Conservation (phyloP, 2,797 vertebrate genomes). For the Paratrypauchen microcephalus region DNA sequence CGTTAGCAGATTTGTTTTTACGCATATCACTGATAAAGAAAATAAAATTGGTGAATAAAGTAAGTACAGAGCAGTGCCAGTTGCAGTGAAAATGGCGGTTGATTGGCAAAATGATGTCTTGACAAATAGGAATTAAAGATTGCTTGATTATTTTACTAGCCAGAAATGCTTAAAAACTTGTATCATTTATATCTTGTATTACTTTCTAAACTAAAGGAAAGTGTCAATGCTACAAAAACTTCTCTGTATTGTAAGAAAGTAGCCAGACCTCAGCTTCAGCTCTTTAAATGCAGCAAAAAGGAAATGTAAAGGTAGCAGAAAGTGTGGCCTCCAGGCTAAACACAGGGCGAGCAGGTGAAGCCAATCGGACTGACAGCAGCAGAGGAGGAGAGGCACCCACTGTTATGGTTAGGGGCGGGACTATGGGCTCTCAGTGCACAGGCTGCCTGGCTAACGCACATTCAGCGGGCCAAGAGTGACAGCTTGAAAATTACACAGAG, state of each 20-base stretch:
- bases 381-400: neutral
- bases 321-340: slow-evolving; percentile 2
- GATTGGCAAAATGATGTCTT: too few species aligned
- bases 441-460: neutral
- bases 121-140: too few species aligned
- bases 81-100: too few species aligned
- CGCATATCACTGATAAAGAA: too few species aligned
- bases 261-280: neutral
- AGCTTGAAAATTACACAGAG: neutral
- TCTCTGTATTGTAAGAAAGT: neutral
- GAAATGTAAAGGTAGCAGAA: slow-evolving; percentile 8
- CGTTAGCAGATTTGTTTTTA: too few species aligned
- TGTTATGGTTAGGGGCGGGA: neutral
- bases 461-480: neutral
- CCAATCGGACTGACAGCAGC: slow-evolving; percentile 1
- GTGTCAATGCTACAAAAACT: too few species aligned
- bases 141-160: too few species aligned
- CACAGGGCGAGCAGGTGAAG: neutral
- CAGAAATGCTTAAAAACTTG: too few species aligned
- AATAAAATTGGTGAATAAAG: too few species aligned
- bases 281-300: neutral
- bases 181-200: too few species aligned
- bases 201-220: too few species aligned
- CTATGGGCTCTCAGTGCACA: neutral
- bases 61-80: too few species aligned